Evolutionary conservation across 2,888 invertebrate genomes (phyloP).

Genomic region (Caenorhabditis sp.): DNA sequence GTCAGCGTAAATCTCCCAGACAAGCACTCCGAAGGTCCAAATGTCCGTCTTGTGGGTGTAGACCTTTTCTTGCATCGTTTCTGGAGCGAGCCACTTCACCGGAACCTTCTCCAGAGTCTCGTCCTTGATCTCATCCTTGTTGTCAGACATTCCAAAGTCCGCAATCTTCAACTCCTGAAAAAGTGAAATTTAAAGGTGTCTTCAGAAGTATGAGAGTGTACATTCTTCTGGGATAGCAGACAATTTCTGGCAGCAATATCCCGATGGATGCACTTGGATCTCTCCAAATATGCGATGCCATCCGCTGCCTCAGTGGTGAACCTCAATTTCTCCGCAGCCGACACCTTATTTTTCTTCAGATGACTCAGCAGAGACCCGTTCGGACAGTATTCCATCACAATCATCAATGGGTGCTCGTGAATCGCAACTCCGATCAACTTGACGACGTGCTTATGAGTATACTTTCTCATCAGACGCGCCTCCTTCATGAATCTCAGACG

Average conservation of each 20-base stretch:
- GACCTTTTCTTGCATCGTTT: conserved; percentile 77
- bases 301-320: conserved; percentile 86
- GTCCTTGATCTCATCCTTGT: conserved; percentile 75
- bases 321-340: conserved; percentile 66
- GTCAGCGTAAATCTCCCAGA: conserved; percentile 78
- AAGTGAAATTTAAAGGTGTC: not conserved
- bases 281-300: conserved; percentile 91
- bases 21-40: conserved; percentile 72
- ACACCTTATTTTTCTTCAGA: conserved; percentile 69
- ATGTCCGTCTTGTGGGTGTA: conserved; percentile 77
- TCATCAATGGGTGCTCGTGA: conserved; percentile 78
- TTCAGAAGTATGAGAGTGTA: not conserved
- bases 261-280: conserved; percentile 91
- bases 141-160: conserved; percentile 83
- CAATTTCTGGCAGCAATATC: conserved; percentile 92
- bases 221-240: conserved; percentile 84
- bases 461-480: conserved; percentile 78
- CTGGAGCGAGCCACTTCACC: conserved; percentile 79
- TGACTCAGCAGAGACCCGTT: conserved; percentile 72
- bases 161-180: conserved; percentile 82
- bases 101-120: conserved; percentile 75
- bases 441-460: conserved; percentile 76
- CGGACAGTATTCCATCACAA: conserved; percentile 78
- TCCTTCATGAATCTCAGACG: conserved; percentile 78
- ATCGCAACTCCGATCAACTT: conserved; percentile 74